Conservation (phyloP, 2,113 vertebrate genomes). For the Sturnus vulgaris region DNA sequence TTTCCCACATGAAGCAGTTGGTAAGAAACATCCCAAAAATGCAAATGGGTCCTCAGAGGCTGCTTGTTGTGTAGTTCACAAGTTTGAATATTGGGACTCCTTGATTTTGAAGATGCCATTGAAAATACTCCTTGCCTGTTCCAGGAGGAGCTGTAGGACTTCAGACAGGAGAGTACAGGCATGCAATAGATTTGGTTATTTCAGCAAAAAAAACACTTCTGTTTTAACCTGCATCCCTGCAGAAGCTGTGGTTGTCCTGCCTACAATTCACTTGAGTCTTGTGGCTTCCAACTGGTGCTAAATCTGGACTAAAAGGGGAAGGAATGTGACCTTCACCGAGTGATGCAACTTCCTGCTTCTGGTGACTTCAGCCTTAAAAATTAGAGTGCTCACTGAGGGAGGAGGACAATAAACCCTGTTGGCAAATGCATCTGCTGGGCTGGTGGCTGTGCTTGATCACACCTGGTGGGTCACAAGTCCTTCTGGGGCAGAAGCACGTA, state of each 20-base stretch:
- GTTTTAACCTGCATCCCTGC: neutral
- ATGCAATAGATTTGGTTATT: neutral
- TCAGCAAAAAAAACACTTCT: neutral
- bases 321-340: slow-evolving; percentile 22
- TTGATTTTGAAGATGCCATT: neutral
- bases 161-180: neutral
- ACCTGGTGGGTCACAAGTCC: neutral
- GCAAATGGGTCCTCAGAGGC: neutral
- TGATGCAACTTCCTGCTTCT: slow-evolving; percentile 18
- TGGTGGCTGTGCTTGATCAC: neutral
- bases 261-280: neutral
- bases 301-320: slow-evolving; percentile 38
- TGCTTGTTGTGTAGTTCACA: neutral
- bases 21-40: neutral
- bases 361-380: neutral
- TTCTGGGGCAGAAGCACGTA: neutral
- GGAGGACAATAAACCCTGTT: neutral
- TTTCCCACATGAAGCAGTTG: neutral
- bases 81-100: neutral
- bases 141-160: neutral
- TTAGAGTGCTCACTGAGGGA: neutral
- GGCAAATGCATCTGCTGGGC: neutral
- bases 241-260: neutral
- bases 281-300: slow-evolving; percentile 27
- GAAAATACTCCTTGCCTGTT: neutral